A percentile compares a stretch with the other conserved stretches of the same genome.
These are phyloP conservation scores for Ophioninae sp. DNA, from an alignment of 2,888 invertebrate species.

Conservation along the genomic window DNA sequence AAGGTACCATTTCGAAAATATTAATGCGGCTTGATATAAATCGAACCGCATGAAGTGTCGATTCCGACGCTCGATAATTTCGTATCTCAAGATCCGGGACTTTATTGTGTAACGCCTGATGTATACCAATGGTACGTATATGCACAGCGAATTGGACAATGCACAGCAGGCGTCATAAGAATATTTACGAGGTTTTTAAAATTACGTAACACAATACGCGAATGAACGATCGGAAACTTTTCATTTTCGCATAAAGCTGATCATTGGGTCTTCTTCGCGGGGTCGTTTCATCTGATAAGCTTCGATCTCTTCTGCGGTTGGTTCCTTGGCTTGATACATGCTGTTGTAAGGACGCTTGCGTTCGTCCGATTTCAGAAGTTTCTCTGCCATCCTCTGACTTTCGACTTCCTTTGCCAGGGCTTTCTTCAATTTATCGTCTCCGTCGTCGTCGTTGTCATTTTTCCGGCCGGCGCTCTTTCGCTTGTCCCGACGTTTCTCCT, in stretches of 20 bases:
- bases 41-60: too few relatives aligned
- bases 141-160: too few relatives aligned
- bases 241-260: conserved; percentile 83
- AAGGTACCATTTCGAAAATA: too few relatives aligned
- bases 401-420: conserved; percentile 87
- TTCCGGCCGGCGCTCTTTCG: conserved; percentile 73
- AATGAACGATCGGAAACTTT: background rate
- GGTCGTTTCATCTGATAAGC: conserved; percentile 94
- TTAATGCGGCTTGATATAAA: too few relatives aligned
- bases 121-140: too few relatives aligned
- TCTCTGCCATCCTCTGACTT: conserved; percentile 84
- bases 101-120: too few relatives aligned
- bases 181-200: conserved; percentile 26
- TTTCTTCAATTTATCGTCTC: conserved; percentile 84
- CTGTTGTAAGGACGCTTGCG: conserved; percentile 97
- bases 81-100: too few relatives aligned
- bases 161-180: background rate
- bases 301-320: conserved; percentile 96
- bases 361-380: conserved; percentile 89
- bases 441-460: conserved; percentile 78
- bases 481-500: conserved; percentile 80
- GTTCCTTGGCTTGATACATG: conserved; percentile 91
- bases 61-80: too few relatives aligned
- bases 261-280: conserved; percentile 97
- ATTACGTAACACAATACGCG: background rate